These are phyloP conservation scores for Urocyon cinereoargenteus DNA, from an alignment of 2,797 vertebrate species.

Conservation along the genomic window DNA sequence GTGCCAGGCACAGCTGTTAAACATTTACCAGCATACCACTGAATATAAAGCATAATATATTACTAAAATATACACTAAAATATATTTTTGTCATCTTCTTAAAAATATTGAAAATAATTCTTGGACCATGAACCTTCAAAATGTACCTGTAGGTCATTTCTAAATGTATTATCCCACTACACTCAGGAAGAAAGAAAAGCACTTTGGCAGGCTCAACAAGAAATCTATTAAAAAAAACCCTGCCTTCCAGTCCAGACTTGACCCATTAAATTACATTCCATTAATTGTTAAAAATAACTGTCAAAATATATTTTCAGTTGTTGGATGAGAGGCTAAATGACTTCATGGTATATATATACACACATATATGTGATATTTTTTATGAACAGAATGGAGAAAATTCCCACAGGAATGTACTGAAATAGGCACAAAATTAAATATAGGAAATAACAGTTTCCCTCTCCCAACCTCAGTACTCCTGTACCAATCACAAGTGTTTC, in stretches of 20 bases:
- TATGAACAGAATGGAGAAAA: conserved; percentile 27
- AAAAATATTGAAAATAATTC: conserved; percentile 52
- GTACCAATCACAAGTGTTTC: not conserved
- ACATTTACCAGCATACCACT: not conserved
- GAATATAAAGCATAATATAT: not conserved
- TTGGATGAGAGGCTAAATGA: conserved; percentile 7
- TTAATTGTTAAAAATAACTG: conserved; percentile 64
- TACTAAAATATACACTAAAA: not conserved
- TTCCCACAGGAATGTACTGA: not conserved
- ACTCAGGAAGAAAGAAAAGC: not conserved
- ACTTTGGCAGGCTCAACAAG: conserved; percentile 9
- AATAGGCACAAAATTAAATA: not conserved
- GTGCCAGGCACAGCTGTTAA: not conserved
- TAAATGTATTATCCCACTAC: conserved; percentile 23
- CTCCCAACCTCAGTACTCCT: not conserved
- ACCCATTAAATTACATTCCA: conserved; percentile 54
- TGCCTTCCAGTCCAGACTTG: not conserved
- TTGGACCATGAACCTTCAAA: conserved; percentile 48
- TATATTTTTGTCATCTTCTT: conserved; percentile 46
- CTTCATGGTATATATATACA: not conserved
- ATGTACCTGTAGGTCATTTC: conserved; percentile 45
- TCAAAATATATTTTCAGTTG: conserved; percentile 37
- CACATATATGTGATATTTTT: not conserved
- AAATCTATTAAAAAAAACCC: conserved; percentile 65
- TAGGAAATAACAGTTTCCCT: not conserved